These are phyloP conservation scores for Jacana jacana DNA, from an alignment of 2,113 vertebrate species.

Conservation along the genomic window DNA sequence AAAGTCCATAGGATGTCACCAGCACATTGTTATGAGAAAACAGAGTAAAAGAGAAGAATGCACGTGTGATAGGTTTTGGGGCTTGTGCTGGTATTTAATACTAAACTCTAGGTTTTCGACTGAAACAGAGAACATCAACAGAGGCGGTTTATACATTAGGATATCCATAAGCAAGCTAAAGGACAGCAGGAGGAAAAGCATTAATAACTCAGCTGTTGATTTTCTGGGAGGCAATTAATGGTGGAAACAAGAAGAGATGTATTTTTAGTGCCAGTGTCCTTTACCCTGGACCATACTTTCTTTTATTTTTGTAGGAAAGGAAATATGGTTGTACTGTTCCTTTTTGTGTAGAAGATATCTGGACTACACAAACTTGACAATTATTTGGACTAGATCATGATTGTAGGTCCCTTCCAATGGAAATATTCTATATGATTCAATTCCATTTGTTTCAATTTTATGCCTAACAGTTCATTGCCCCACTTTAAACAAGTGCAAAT, in stretches of 20 bases:
- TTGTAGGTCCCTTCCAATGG: neutral
- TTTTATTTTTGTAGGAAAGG: neutral
- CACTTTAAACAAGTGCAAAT: neutral
- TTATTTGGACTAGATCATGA: neutral
- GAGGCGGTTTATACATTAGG: neutral
- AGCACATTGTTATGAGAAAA: neutral
- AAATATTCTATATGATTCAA: neutral
- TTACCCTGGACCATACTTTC: neutral
- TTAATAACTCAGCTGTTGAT: neutral
- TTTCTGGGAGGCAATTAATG: neutral
- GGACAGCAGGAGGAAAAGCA: neutral
- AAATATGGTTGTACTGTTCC: neutral
- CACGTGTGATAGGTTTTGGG: neutral
- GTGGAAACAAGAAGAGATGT: neutral
- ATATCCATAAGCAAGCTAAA: neutral
- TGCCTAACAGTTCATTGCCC: neutral
- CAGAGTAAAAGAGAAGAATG: neutral
- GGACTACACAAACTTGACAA: neutral
- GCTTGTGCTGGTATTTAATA: neutral
- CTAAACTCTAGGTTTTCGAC: neutral
- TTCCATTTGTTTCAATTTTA: neutral
- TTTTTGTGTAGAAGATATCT: neutral
- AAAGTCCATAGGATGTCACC: neutral
- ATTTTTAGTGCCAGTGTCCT: neutral
- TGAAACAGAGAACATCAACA: neutral